Evolutionary conservation across 2,797 vertebrate species (phyloP).

Genomic region (Ctenopoma multispine): DNA sequence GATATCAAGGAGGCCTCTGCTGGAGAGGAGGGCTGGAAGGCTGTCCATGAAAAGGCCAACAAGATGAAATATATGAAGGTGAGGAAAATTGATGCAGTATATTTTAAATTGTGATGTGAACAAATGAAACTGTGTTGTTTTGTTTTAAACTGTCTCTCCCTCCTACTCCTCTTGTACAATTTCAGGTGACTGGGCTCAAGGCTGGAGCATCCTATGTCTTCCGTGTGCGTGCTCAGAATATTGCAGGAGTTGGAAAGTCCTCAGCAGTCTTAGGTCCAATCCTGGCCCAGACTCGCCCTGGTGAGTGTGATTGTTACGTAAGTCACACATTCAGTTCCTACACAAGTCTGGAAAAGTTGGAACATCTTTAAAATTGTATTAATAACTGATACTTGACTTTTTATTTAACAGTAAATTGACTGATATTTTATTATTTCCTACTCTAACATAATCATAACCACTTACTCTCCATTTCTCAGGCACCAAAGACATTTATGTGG

Average conservation of each 20-base stretch:
- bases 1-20: slow-evolving; percentile 90
- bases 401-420: background rate
- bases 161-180: slow-evolving; percentile 14
- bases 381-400: background rate
- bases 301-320: slow-evolving; percentile 79
- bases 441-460: background rate
- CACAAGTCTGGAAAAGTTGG: slow-evolving; percentile 22
- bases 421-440: slow-evolving; percentile 2
- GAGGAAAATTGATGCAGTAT: slow-evolving; percentile 34
- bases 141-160: slow-evolving; percentile 8
- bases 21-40: slow-evolving; percentile 88
- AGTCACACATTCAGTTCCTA: slow-evolving; percentile 46
- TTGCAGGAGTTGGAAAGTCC: slow-evolving; percentile 91
- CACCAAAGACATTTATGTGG: slow-evolving; percentile 92
- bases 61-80: slow-evolving; percentile 90
- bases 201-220: slow-evolving; percentile 89
- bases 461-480: slow-evolving; percentile 76
- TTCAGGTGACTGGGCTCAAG: slow-evolving; percentile 88
- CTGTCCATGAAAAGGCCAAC: slow-evolving; percentile 88
- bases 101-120: background rate
- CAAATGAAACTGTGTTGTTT: slow-evolving; percentile 10
- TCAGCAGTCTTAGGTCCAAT: slow-evolving; percentile 89
- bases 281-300: slow-evolving; percentile 91
- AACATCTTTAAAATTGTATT: slow-evolving; percentile 18
- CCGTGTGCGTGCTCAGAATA: slow-evolving; percentile 91